These are phyloP conservation scores for Diabrotica undecimpunctata DNA, from an alignment of 1,140 invertebrate genomes.

Conservation along the genomic window DNA sequence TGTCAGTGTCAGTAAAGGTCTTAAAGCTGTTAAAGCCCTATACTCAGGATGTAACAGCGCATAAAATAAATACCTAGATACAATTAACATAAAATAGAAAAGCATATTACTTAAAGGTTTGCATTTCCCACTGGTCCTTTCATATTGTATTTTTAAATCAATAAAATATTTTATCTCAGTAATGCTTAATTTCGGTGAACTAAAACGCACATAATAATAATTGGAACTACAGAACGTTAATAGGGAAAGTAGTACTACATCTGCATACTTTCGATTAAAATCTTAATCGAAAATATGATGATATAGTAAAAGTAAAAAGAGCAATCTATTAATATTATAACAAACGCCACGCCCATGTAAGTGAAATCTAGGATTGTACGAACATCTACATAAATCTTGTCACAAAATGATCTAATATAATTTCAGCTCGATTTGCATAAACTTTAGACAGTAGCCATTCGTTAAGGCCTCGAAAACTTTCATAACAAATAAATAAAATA, in stretches of 20 bases:
- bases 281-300: neutral
- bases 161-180: too few species aligned
- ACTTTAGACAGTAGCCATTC: neutral
- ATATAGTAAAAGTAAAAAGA: neutral
- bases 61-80: too few species aligned
- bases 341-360: neutral
- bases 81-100: too few species aligned
- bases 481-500: neutral
- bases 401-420: neutral
- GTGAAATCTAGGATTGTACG: neutral
- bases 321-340: neutral
- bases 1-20: too few species aligned
- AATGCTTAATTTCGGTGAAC: too few species aligned
- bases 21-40: too few species aligned
- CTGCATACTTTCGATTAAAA: neutral
- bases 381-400: neutral
- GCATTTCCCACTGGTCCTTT: too few species aligned
- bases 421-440: neutral
- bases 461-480: neutral
- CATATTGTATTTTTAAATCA: too few species aligned
- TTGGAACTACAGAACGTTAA: neutral
- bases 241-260: neutral
- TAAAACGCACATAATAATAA: too few species aligned
- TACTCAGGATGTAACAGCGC: too few species aligned
- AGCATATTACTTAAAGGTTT: too few species aligned